phyloP scores from a whole-genome alignment of 2,113 vertebrate species.

The Ctenomys sociabilis region DNA sequence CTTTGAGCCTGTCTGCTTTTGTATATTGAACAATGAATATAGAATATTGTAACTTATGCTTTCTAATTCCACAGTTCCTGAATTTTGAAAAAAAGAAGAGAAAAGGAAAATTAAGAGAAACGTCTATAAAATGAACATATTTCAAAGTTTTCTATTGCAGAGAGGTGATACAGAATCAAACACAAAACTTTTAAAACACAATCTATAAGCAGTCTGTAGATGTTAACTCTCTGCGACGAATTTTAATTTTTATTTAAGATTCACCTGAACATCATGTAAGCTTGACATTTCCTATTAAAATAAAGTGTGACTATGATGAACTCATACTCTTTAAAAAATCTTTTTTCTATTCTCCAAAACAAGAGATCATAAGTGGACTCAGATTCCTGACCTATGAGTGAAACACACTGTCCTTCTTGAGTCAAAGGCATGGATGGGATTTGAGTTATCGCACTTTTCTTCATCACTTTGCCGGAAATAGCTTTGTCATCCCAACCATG shows the following conservation, averaged over 20 bases:
- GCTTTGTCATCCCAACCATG: neutral
- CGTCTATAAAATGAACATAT: neutral
- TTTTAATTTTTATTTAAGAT: neutral
- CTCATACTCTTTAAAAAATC: neutral
- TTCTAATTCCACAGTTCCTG: neutral
- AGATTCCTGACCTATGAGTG: no score
- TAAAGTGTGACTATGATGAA: neutral
- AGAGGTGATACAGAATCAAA: neutral
- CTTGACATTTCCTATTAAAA: neutral
- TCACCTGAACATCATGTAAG: neutral
- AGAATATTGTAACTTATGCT: neutral
- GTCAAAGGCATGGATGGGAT: neutral
- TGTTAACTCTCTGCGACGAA: neutral
- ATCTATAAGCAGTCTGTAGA: fast-evolving
- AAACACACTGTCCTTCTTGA: fast-evolving
- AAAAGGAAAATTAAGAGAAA: neutral
- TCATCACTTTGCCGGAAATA: neutral
- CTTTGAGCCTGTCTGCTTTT: neutral
- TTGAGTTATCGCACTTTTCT: neutral
- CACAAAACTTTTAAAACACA: neutral
- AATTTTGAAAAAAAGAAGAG: neutral
- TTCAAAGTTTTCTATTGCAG: neutral
- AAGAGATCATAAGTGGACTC: neutral
- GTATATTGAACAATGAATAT: neutral
- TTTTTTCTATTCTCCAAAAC: neutral